These are phyloP conservation scores for Rhodophaea formosa DNA, from an alignment of 2,888 invertebrate species.

Conservation along the genomic window DNA sequence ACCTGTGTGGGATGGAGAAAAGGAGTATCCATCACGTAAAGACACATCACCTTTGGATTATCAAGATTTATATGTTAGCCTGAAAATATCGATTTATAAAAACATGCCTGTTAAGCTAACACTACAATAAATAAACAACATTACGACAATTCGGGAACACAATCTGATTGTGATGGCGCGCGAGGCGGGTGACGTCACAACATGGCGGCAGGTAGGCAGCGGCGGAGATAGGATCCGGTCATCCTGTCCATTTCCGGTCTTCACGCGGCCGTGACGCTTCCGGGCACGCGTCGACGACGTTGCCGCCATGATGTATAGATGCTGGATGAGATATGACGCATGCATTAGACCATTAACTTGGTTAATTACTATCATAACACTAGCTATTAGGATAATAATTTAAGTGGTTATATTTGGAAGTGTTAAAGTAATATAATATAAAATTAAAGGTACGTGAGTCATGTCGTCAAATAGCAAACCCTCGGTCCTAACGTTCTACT, in stretches of 20 bases:
- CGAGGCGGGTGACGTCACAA: slow-evolving; percentile 69
- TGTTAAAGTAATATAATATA: too few species aligned
- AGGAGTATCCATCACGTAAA: too few species aligned
- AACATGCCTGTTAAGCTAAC: too few species aligned
- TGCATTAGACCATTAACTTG: background rate
- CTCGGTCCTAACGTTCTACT: too few species aligned
- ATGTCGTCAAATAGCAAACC: too few species aligned
- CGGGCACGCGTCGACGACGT: slow-evolving; percentile 76
- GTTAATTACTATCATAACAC: background rate
- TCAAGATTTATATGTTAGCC: too few species aligned
- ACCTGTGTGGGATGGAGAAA: too few species aligned
- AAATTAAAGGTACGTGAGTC: too few species aligned
- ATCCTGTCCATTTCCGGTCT: slow-evolving; percentile 82
- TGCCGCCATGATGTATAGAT: slow-evolving; percentile 47
- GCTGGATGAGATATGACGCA: slow-evolving; percentile 48
- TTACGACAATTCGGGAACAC: slow-evolving; percentile 39
- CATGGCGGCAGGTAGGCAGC: slow-evolving; percentile 75
- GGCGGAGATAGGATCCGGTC: slow-evolving; percentile 81
- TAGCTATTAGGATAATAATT: too few species aligned
- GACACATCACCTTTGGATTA: too few species aligned
- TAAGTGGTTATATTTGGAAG: background rate
- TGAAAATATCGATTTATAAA: too few species aligned
- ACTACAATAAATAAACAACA: slow-evolving; percentile 27
- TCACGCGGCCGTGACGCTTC: slow-evolving; percentile 81
- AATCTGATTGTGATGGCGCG: slow-evolving; percentile 37